Conservation (phyloP, 1,140 invertebrate genomes). For the Drosophila repleta region DNA sequence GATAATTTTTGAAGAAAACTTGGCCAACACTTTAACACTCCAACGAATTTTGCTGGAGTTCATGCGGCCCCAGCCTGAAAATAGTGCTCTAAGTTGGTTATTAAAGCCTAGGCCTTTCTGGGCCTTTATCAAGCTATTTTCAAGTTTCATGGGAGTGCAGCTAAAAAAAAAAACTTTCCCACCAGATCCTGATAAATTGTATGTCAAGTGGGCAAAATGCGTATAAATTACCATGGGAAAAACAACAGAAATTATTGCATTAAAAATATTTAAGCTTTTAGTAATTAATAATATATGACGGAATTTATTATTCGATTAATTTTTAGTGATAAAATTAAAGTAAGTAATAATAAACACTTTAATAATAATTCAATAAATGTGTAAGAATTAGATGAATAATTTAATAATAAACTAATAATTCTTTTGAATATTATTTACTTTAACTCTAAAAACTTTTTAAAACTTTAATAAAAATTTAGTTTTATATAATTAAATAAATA, state of each 20-base stretch:
- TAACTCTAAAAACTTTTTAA: no score
- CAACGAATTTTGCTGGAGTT: constrained; percentile 2
- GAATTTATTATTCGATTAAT: no score
- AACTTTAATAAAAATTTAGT: no score
- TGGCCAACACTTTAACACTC: neutral
- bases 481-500: neutral
- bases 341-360: no score
- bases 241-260: neutral
- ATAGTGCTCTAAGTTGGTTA: neutral
- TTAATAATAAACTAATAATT: no score
- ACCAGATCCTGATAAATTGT: neutral
- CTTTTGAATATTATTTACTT: no score
- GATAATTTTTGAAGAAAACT: constrained; percentile 17
- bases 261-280: neutral
- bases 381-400: no score
- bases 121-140: constrained; percentile 11
- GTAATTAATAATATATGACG: neutral
- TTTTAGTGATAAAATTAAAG: no score
- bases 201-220: neutral
- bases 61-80: neutral
- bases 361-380: no score
- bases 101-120: neutral
- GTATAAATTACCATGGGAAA: neutral
- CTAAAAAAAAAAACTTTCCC: constrained; percentile 5
- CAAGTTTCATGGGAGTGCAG: constrained; percentile 6